These are phyloP conservation scores for Vireo altiloquus DNA, from an alignment of 2,113 vertebrate species.

Conservation along the genomic window DNA sequence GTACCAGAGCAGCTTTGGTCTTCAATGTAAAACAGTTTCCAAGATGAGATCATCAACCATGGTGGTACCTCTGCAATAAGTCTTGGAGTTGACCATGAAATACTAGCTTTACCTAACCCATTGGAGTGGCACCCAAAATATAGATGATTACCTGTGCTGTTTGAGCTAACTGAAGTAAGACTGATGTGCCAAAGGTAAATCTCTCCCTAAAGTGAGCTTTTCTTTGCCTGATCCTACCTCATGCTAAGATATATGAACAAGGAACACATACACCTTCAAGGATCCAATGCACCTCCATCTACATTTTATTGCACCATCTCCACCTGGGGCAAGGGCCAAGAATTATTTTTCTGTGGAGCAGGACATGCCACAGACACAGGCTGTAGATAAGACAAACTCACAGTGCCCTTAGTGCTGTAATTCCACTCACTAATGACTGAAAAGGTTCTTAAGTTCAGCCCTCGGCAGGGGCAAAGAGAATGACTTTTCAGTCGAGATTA, in stretches of 20 bases:
- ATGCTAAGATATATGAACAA: accelerated
- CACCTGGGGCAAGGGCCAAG: not conserved
- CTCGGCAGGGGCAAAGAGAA: not conserved
- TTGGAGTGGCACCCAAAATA: not conserved
- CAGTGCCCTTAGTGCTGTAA: not conserved
- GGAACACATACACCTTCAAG: accelerated
- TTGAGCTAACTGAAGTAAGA: not conserved
- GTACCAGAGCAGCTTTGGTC: not conserved
- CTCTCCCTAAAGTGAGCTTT: not conserved
- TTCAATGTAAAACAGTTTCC: not conserved
- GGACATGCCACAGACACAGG: not conserved
- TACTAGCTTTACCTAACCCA: not conserved
- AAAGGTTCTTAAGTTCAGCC: not conserved
- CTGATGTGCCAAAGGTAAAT: not conserved
- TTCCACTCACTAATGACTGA: not conserved
- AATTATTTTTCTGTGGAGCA: not conserved
- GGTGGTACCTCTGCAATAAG: not conserved
- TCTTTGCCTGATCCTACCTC: not conserved
- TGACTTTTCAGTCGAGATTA: not conserved
- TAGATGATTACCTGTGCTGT: accelerated
- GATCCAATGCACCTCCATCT: accelerated
- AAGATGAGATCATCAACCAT: not conserved
- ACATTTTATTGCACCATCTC: not conserved
- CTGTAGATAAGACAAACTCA: not conserved
- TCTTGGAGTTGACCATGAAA: not conserved